These are phyloP conservation scores for Solen grandis DNA, from an alignment of 1,140 invertebrate genomes.

Conservation along the genomic window DNA sequence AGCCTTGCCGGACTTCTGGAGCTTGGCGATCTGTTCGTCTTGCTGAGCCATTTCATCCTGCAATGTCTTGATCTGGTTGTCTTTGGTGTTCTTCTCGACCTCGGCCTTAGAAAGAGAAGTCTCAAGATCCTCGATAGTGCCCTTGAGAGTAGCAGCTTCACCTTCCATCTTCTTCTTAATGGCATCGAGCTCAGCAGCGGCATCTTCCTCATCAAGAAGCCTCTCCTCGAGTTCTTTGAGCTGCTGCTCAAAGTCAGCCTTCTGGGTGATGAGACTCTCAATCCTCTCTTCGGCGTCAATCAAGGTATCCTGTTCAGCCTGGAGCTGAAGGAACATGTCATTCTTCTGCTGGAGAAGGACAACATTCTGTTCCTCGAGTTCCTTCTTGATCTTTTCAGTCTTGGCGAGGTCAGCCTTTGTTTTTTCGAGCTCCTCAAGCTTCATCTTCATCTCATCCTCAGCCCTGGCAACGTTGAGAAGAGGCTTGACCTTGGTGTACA, in stretches of 20 bases:
- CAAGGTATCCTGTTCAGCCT: conserved; percentile 83
- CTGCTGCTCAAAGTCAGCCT: conserved; percentile 96
- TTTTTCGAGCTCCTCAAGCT: conserved; percentile 96
- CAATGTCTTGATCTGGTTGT: conserved; percentile 99
- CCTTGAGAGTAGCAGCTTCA: conserved; percentile 94
- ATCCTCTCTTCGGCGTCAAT: conserved; percentile 94
- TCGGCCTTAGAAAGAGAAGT: conserved; percentile 91
- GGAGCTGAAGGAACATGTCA: conserved; percentile 90
- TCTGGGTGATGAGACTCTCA: conserved; percentile 95
- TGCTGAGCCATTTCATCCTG: conserved; percentile 98
- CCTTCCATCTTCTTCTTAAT: conserved; percentile 97
- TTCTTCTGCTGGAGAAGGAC: conserved; percentile 94
- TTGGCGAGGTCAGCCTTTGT: conserved; percentile 95
- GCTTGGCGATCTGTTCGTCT: conserved; percentile 99
- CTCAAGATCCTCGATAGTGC: conserved; percentile 97
- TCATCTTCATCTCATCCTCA: conserved; percentile 98
- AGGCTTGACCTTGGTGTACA: conserved; percentile 99
- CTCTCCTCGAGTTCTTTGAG: conserved; percentile 97
- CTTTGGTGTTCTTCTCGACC: conserved; percentile 97
- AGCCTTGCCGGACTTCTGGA: conserved; percentile 99
- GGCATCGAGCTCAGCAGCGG: conserved; percentile 93
- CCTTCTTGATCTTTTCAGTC: conserved; percentile 97
- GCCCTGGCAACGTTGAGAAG: conserved; percentile 98
- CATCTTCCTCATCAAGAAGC: conserved; percentile 96
- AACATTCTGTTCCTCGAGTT: conserved; percentile 94